Conservation (phyloP, 2,113 vertebrate species). For the Myotis davidii region DNA sequence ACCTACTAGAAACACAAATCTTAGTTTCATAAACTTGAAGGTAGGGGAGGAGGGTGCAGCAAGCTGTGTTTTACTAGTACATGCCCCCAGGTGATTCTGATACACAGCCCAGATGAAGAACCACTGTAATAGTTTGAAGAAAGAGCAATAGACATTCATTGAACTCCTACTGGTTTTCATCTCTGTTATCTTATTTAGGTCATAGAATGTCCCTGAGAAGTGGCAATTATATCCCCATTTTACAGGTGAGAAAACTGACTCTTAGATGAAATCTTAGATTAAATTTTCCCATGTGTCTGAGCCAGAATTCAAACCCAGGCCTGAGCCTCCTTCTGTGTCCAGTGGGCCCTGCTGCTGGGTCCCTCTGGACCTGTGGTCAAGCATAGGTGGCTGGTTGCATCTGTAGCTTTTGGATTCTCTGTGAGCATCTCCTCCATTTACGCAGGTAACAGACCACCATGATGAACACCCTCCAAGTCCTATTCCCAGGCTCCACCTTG, state of each 20-base stretch:
- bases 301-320: background rate
- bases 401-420: background rate
- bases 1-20: background rate
- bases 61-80: background rate
- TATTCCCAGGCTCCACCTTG: background rate
- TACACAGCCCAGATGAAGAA: background rate
- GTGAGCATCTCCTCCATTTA: background rate
- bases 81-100: too few relatives aligned
- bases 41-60: background rate
- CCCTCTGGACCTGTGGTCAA: background rate
- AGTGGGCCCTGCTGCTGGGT: background rate
- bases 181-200: background rate
- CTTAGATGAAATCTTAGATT: background rate
- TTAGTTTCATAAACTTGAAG: background rate
- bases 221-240: background rate
- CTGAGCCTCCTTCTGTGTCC: background rate
- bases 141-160: accelerated
- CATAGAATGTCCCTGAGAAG: background rate
- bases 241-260: background rate
- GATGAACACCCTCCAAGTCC: background rate
- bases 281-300: background rate
- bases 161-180: background rate
- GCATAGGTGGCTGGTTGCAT: accelerated
- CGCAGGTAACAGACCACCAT: background rate
- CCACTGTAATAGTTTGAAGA: background rate